Base-by-base conservation (phyloP, 2,888 invertebrate species). In the Agapetus fuscipes region DNA sequence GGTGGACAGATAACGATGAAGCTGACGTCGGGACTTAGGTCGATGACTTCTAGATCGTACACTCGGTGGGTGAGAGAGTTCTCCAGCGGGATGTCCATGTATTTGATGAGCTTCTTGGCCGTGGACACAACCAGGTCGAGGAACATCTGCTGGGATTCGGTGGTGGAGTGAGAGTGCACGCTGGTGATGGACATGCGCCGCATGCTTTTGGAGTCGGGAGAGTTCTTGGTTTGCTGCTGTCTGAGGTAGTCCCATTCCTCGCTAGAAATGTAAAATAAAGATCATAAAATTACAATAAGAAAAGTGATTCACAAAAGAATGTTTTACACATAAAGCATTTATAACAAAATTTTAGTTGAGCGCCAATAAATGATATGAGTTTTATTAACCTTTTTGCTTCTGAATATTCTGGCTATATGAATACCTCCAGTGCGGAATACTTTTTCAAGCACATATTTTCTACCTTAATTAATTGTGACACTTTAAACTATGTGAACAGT, bases 241-340 rank as follows among this genome's bases (percentile, higher is more conserved):
- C 82, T 84, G 10, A 96, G 66, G 60, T 89, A 87, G 50, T 88
- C 83, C 96, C 96, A 97, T 63, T 97, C 97, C 58, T 96, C 96
- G 16, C 89, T 90, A 67, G 32, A 72, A 72, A 38, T 16, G 16
- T 44, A 47, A 41, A 27, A 33, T 36, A 32, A 34, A 30, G 17
- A 16, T 17, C 17, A 27, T n/a, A 35, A 37, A 34, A 24, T 10
- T 20, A 12, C 17, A 16, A 35, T 16, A 15, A 25, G 24, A 17
- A 10, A 37, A 17, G 17, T 20, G 17, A 15, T n/a, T 14, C 9
- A 28, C n/a, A n/a, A n/a, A n/a, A n/a, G n/a, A n/a, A n/a, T n/a
- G n/a, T n/a, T n/a, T n/a, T n/a, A n/a, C n/a, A n/a, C n/a, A n/a
- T n/a, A n/a, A n/a, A n/a, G n/a, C n/a, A n/a, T n/a, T n/a, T n/a